Conservation (phyloP, 1,140 invertebrate species). For the Neodiprion fabricii region DNA sequence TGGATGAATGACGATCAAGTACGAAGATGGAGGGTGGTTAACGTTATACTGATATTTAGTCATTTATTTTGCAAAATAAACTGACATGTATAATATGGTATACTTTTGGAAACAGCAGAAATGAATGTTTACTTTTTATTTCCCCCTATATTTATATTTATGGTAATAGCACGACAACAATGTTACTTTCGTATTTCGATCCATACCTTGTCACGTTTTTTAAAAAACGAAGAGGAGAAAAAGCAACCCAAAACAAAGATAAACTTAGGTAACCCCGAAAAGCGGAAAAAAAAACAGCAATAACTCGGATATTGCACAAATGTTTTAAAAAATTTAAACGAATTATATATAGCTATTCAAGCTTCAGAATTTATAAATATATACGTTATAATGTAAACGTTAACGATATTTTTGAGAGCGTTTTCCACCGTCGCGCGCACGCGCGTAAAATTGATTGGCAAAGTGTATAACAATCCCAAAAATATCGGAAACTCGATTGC, state of each 20-base stretch:
- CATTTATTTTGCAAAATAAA: slow-evolving; percentile 59
- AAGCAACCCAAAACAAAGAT: neutral
- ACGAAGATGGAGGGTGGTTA: too few species aligned
- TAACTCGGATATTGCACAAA: neutral
- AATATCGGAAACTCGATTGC: too few species aligned
- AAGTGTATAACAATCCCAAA: too few species aligned
- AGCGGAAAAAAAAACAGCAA: neutral
- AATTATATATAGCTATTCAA: neutral
- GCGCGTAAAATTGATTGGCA: too few species aligned
- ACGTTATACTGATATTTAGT: slow-evolving; percentile 25
- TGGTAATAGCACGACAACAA: slow-evolving; percentile 33
- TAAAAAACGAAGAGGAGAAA: slow-evolving; percentile 24
- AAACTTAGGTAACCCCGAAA: neutral
- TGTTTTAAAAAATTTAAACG: neutral
- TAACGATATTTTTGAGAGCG: too few species aligned
- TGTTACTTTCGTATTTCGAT: slow-evolving; percentile 39
- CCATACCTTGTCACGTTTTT: slow-evolving; percentile 21
- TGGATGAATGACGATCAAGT: too few species aligned
- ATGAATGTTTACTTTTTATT: slow-evolving; percentile 40
- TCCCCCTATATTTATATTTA: slow-evolving; percentile 21
- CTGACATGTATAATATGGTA: slow-evolving; percentile 54
- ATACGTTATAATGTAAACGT: too few species aligned
- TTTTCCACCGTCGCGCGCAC: too few species aligned
- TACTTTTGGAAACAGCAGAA: slow-evolving; percentile 44
- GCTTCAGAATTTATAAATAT: neutral